Evolutionary conservation across 2,888 invertebrate genomes (phyloP).

Genomic region (Pandemis corylana): DNA sequence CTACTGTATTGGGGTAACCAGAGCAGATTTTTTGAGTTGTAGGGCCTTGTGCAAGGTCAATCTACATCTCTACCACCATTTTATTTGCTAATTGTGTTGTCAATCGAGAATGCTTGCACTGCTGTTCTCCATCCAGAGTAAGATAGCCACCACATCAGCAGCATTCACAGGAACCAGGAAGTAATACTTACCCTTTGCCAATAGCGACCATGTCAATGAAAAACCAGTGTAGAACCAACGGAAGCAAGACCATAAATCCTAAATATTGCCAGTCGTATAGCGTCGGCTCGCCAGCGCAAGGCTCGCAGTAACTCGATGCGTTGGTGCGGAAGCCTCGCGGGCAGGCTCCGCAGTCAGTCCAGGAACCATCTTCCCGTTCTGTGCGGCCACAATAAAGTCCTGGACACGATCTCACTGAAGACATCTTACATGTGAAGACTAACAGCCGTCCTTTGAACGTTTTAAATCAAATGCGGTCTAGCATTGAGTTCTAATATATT

Average conservation of each 20-base stretch:
- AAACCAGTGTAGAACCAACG: conserved; percentile 95
- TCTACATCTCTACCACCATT: too few relatives aligned
- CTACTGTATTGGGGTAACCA: too few relatives aligned
- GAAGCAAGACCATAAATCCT: conserved; percentile 96
- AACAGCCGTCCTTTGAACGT: background rate
- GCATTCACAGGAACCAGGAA: background rate
- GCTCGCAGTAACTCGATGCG: conserved; percentile 89
- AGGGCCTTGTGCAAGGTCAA: too few relatives aligned
- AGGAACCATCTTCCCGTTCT: conserved; percentile 85
- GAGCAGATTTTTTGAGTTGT: too few relatives aligned
- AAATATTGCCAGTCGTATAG: conserved; percentile 97
- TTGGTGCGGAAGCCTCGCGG: conserved; percentile 92
- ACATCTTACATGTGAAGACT: conserved; percentile 54
- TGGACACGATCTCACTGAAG: conserved; percentile 86
- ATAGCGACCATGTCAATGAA: conserved; percentile 94
- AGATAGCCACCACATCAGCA: background rate
- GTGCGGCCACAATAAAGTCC: conserved; percentile 94
- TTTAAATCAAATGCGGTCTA: background rate
- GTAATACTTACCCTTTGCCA: conserved; percentile 86
- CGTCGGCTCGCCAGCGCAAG: conserved; percentile 90
- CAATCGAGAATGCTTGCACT: too few relatives aligned
- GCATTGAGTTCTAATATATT: background rate
- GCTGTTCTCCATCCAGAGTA: background rate
- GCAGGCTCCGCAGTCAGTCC: conserved; percentile 94
- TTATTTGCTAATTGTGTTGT: too few relatives aligned